phyloP scores from a whole-genome alignment of 2,797 vertebrate species.

The Tragelaphus eurycerus region DNA sequence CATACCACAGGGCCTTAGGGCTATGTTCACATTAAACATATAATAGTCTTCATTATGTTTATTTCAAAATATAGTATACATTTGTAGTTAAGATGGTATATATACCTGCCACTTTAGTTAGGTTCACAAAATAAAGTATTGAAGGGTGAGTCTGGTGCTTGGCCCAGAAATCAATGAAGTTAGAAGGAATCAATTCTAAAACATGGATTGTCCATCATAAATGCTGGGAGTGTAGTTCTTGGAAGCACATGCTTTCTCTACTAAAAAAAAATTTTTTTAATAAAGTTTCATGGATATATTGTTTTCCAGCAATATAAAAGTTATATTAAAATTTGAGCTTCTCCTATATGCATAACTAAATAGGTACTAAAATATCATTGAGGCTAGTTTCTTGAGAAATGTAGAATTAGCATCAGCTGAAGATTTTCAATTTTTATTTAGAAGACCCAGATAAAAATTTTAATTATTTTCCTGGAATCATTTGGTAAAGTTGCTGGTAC shows the following conservation, averaged over 20 bases:
- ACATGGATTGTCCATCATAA: not conserved
- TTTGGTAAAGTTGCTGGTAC: not conserved
- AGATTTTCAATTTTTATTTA: not conserved
- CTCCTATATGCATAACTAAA: not conserved
- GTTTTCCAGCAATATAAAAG: not conserved
- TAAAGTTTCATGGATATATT: not conserved
- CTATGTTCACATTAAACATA: not conserved
- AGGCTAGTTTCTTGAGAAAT: not conserved
- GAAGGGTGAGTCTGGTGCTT: not conserved
- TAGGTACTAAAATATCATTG: not conserved
- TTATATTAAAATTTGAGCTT: not conserved
- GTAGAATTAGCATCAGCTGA: not conserved
- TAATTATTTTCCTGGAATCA: conserved; percentile 8
- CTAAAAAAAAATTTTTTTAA: not conserved
- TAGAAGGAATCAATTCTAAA: conserved; percentile 26
- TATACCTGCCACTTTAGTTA: not conserved
- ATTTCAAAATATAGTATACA: conserved; percentile 17
- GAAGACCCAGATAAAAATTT: not conserved
- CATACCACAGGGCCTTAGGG: not conserved
- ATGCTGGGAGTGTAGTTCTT: not conserved
- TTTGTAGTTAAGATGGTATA: not conserved
- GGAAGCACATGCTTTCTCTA: not conserved
- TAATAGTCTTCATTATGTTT: conserved; percentile 7
- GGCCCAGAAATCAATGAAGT: not conserved
- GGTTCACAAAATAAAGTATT: not conserved